Base-by-base conservation (phyloP, 1,140 invertebrate species). In the Callitettix versicolor region DNA sequence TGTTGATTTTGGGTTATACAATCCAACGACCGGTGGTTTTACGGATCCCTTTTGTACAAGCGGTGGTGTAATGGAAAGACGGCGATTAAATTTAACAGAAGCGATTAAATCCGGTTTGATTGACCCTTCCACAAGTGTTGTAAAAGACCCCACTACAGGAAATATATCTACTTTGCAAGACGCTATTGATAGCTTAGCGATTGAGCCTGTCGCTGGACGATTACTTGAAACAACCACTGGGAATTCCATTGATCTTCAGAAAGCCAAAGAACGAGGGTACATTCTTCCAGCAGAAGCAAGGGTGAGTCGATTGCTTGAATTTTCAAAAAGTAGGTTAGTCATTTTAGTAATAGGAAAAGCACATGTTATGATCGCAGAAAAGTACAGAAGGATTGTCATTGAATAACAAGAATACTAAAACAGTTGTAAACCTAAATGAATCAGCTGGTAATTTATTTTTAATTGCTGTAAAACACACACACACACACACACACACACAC, bases 281-380 rank as follows among this genome's bases (percentile, higher is more conserved):
- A 80, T 93, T 61, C 78, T 93, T 72, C 80, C 90, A 68, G 89
- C 88, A 68, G 86, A 90, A 80, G 85, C 88, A 67, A 81, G 89
- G 88, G 91, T 94, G 81, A 92, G 89, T 86, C 44, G 53, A 34
- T n/a, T n/a, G n/a, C n/a, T 47, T 1, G 7, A 3, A 3, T 47
- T 47, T 4, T 15, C 3, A 43, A 9, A 14, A 43, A 43, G 18
- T 43, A 4, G n/a, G n/a, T n/a, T n/a, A n/a, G n/a, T n/a, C n/a
- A n/a, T n/a, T n/a, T n/a, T n/a, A n/a, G n/a, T n/a, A n/a, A n/a
- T n/a, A n/a, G n/a, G n/a, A n/a, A n/a, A n/a, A n/a, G n/a, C n/a
- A n/a, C n/a, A n/a, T n/a, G n/a, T n/a, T n/a, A n/a, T n/a, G n/a
- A n/a, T n/a, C n/a, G n/a, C n/a, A n/a, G n/a, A n/a, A n/a, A n/a